Conservation (phyloP, 2,888 invertebrate genomes). For the Drosophila fulvimacula region DNA sequence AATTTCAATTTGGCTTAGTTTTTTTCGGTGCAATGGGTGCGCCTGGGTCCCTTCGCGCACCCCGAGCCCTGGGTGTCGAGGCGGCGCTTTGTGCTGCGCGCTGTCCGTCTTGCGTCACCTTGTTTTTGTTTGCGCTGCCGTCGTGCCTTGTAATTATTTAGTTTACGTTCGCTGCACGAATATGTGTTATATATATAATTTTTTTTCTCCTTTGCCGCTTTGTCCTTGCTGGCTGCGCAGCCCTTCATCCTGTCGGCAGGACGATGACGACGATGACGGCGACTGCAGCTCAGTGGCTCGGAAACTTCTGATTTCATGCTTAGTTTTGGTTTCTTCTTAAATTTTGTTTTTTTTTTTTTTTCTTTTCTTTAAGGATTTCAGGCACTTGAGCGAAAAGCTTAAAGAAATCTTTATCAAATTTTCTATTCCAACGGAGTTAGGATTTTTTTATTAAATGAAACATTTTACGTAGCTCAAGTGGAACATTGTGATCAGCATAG, state of each 20-base stretch:
- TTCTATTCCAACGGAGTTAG: neutral
- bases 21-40: slow-evolving; percentile 6
- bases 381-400: slow-evolving; percentile 2
- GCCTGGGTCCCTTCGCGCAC: slow-evolving; percentile 7
- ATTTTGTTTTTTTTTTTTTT: neutral
- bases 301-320: slow-evolving; percentile 68
- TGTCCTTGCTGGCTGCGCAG: slow-evolving; percentile 5
- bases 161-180: slow-evolving; percentile 40
- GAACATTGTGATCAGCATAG: neutral
- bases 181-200: slow-evolving; percentile 1
- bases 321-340: slow-evolving; percentile 11
- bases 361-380: neutral
- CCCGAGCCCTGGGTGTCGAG: slow-evolving; percentile 63
- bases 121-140: slow-evolving; percentile 40
- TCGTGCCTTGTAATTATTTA: slow-evolving; percentile 73
- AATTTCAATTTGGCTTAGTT: slow-evolving; percentile 48
- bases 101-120: slow-evolving; percentile 31
- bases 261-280: neutral
- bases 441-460: neutral
- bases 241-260: neutral
- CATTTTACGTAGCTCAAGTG: neutral
- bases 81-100: slow-evolving; percentile 45
- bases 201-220: slow-evolving; percentile 15
- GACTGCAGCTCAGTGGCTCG: slow-evolving; percentile 53
- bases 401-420: slow-evolving; percentile 1